Conservation (phyloP, 2,888 invertebrate genomes). For the Leucoma salicis region DNA sequence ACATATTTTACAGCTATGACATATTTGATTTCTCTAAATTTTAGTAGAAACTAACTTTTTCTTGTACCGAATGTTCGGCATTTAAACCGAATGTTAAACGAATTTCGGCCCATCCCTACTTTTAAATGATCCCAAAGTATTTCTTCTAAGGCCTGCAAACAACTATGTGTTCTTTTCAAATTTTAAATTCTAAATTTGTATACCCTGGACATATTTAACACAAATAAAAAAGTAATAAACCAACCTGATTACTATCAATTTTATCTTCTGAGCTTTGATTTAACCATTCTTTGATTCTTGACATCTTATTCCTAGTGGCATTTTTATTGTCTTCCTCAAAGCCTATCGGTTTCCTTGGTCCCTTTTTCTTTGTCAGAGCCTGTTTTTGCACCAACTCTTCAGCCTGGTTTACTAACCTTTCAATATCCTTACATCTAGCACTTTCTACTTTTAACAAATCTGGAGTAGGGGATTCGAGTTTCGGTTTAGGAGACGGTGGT, state of each 20-base stretch:
- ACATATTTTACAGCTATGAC: too few species aligned
- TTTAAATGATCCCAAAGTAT: too few species aligned
- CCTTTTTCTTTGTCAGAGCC: constrained; percentile 74
- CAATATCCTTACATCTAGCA: constrained; percentile 84
- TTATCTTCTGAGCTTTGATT: constrained; percentile 78
- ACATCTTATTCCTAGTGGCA: constrained; percentile 82
- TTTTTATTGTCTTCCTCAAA: constrained; percentile 77
- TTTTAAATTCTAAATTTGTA: too few species aligned
- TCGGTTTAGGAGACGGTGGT: constrained; percentile 55
- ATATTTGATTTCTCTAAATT: too few species aligned
- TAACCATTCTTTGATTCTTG: constrained; percentile 87
- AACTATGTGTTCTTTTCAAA: too few species aligned
- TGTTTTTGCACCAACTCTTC: constrained; percentile 89
- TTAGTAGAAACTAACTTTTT: too few species aligned
- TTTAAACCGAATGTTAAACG: too few species aligned
- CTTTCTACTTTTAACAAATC: constrained; percentile 74
- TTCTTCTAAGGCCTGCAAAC: too few species aligned
- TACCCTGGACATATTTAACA: too few species aligned
- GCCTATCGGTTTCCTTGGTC: constrained; percentile 74
- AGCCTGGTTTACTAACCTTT: constrained; percentile 89
- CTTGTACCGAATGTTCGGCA: too few species aligned
- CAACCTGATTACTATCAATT: constrained; percentile 67
- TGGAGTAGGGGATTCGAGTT: constrained; percentile 66
- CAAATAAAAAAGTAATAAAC: constrained; percentile 6
- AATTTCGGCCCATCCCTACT: too few species aligned